Percentiles rank a stretch among this genome's conserved stretches.
phyloP scores from a whole-genome alignment of 1,140 invertebrate species.

The Drosophila neocordata region DNA sequence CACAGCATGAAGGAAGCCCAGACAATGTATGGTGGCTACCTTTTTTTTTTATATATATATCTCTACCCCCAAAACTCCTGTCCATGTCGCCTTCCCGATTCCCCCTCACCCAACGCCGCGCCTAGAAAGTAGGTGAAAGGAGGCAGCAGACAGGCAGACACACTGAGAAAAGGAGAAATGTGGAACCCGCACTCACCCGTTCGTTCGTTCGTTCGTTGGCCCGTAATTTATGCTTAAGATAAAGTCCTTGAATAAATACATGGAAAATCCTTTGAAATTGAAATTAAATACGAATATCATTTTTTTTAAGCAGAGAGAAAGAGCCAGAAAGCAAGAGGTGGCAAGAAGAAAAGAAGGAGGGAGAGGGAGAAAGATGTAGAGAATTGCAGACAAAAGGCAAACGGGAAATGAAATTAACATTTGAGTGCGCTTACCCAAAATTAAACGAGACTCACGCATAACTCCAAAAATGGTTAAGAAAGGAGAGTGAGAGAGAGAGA shows the following conservation, averaged over 20 bases:
- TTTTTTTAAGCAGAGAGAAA: slow-evolving; percentile 49
- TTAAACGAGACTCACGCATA: slow-evolving; percentile 61
- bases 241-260: slow-evolving; percentile 83
- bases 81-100: background rate
- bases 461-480: slow-evolving; percentile 15
- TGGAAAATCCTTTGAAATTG: slow-evolving; percentile 82
- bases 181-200: slow-evolving; percentile 51
- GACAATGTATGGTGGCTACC: slow-evolving; percentile 76
- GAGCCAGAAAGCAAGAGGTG: slow-evolving; percentile 4
- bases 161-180: slow-evolving; percentile 34
- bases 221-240: slow-evolving; percentile 82
- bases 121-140: slow-evolving; percentile 76
- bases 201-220: slow-evolving; percentile 64
- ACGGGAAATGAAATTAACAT: slow-evolving; percentile 80
- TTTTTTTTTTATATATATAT: slow-evolving; percentile 20
- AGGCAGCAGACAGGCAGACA: slow-evolving; percentile 42
- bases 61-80: background rate
- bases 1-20: slow-evolving; percentile 31
- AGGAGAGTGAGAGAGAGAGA: background rate
- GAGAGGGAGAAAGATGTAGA: slow-evolving; percentile 21
- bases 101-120: slow-evolving; percentile 15
- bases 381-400: slow-evolving; percentile 72
- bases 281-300: slow-evolving; percentile 82
- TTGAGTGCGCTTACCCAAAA: slow-evolving; percentile 72
- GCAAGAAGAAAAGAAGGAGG: background rate